Conservation (phyloP, 2,888 invertebrate species). For the Apamea anceps region DNA sequence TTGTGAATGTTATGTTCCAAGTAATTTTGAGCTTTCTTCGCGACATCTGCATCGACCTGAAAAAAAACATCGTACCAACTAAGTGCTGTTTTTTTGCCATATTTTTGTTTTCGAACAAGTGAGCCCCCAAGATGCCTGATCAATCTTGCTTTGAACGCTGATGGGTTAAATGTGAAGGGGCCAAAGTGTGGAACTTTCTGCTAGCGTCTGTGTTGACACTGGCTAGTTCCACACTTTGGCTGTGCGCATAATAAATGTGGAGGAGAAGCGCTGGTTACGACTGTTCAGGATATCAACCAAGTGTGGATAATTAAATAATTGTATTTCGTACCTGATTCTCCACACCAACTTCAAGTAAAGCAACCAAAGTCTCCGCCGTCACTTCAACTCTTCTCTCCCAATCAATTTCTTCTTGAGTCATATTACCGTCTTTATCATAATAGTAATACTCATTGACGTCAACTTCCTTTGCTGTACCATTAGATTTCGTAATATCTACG, state of each 20-base stretch:
- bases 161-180: not conserved
- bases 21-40: conserved; percentile 89
- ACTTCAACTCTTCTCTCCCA: conserved; percentile 91
- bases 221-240: not conserved
- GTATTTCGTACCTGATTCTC: conserved; percentile 85
- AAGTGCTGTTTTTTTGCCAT: not conserved
- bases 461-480: conserved; percentile 80
- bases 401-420: conserved; percentile 86
- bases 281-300: not conserved
- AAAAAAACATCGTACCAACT: conserved; percentile 48
- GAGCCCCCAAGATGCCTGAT: not conserved
- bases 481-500: conserved; percentile 81
- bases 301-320: not conserved
- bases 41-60: conserved; percentile 87
- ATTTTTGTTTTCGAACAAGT: not conserved
- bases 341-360: conserved; percentile 91
- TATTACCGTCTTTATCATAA: conserved; percentile 88
- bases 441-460: conserved; percentile 88
- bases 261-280: not conserved
- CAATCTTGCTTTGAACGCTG: not conserved
- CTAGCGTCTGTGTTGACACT: no score
- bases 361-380: conserved; percentile 91
- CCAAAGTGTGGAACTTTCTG: no score
- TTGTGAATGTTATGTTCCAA: conserved; percentile 90
- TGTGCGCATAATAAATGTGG: not conserved